Evolutionary conservation across 2,888 invertebrate species (phyloP).

Genomic region (Liopterus haemorrhoidalis): DNA sequence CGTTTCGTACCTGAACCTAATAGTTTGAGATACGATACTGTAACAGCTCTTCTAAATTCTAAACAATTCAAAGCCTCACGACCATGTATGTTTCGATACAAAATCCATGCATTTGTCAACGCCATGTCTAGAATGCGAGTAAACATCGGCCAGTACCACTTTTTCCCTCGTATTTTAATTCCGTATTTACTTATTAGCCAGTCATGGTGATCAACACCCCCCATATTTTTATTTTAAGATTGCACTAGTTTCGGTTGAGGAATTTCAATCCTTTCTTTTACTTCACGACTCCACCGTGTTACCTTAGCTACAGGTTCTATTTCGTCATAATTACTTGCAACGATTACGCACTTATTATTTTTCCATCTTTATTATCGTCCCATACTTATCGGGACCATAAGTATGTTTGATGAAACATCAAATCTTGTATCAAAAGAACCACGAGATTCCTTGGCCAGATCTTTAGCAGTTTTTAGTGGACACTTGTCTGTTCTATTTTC

Average conservation of each 20-base stretch:
- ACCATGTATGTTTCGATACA: too few relatives aligned
- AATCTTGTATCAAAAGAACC: slow-evolving; percentile 23
- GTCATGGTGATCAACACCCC: slow-evolving; percentile 18
- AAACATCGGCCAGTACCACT: slow-evolving; percentile 17
- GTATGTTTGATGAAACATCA: slow-evolving; percentile 24
- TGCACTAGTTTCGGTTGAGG: slow-evolving; percentile 15
- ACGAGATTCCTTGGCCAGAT: slow-evolving; percentile 17
- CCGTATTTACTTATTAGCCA: slow-evolving; percentile 10
- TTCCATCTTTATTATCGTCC: too few relatives aligned
- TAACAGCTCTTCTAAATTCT: too few relatives aligned
- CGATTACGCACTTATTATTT: slow-evolving; percentile 29
- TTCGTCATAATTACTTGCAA: slow-evolving; percentile 25
- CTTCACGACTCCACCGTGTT: slow-evolving; percentile 17
- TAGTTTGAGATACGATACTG: too few relatives aligned
- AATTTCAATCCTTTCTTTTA: slow-evolving; percentile 18
- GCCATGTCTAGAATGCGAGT: too few relatives aligned
- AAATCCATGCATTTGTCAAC: too few relatives aligned
- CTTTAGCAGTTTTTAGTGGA: slow-evolving; percentile 8
- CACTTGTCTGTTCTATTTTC: slow-evolving; percentile 23
- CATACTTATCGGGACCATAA: too few relatives aligned
- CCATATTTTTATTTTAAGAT: slow-evolving; percentile 19
- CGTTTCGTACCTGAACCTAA: too few relatives aligned
- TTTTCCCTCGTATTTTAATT: slow-evolving; percentile 16
- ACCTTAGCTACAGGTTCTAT: slow-evolving; percentile 19
- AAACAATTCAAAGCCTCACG: too few relatives aligned